Base-by-base conservation (phyloP, 2,888 invertebrate species). In the Drosophila paramelanica region DNA sequence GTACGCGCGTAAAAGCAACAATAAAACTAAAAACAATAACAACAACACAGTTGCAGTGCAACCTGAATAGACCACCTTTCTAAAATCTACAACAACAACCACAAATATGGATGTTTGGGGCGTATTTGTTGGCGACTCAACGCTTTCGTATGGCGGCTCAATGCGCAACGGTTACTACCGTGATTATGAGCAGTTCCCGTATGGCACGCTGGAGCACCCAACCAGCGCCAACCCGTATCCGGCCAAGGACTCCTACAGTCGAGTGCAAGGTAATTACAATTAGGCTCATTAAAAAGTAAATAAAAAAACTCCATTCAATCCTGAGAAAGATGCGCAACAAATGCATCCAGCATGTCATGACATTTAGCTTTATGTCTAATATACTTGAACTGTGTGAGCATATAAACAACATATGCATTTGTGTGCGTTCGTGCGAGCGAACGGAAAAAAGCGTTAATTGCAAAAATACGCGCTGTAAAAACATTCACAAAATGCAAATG, bases 81-180 rank as follows among this genome's bases (percentile, higher is more conserved):
- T 45, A 61, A 57, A 56, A 75, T 27, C 0, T 23, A 23, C 25
- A 13, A 59, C 45, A 61, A 53, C 52, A 51, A 52, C 55, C 25
- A 27, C 51, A 56, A 59, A 68, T 43, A 94, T 94, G 94, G 94
- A 94, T 91, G 93, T 94, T 58, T 92, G 91, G 81, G 91, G 91
- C 43, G 91, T 94, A 69, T 94, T 93, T 89, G 92, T 94, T 79
- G 93, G 94, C 43, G 94, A 94, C 79, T 92, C 93, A 41, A 90
- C 88, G 43, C 74, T 94, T 81, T 91, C 93, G 14, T 94, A 93
- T 84, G 90, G 93, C 23, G 93, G 93, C 23, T 92, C 93, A 33
- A 91, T 93, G 81, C 90, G 94, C 58, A 91, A 88, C 52, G 88
- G 92, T 14, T 91, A 93, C 57, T 94, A 93, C 82, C 91, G 93